These are phyloP conservation scores for Chaenodraco wilsoni DNA, from an alignment of 2,797 vertebrate genomes.

Conservation along the genomic window DNA sequence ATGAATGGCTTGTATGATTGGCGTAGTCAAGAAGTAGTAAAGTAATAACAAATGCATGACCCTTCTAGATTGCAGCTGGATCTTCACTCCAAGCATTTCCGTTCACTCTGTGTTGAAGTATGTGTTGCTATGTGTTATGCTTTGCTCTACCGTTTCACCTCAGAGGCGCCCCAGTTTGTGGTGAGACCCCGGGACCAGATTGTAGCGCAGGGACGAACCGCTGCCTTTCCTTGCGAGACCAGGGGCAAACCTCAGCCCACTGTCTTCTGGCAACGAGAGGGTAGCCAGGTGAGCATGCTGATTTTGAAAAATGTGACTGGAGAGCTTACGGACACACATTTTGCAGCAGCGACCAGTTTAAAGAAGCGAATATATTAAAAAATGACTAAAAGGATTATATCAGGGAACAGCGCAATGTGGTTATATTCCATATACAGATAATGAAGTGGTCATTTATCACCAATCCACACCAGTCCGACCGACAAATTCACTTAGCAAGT, in stretches of 20 bases:
- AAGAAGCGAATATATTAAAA: conserved; percentile 34
- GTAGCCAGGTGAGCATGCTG: conserved; percentile 90
- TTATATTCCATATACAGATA: conserved; percentile 87
- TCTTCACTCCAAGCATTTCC: conserved; percentile 10
- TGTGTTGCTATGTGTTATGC: conserved; percentile 45
- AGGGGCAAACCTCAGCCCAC: conserved; percentile 97
- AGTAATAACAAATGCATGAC: conserved; percentile 64
- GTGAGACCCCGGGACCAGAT: conserved; percentile 97
- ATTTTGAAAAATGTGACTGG: neutral
- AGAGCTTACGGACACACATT: conserved; percentile 12
- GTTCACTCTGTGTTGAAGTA: conserved; percentile 4
- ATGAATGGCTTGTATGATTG: conserved; percentile 59
- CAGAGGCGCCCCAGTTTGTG: conserved; percentile 97
- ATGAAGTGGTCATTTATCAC: conserved; percentile 94
- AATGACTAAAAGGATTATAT: conserved; percentile 54
- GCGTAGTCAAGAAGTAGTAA: conserved; percentile 28
- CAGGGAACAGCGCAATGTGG: conserved; percentile 36
- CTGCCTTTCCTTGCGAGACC: conserved; percentile 96
- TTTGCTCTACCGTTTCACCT: conserved; percentile 69
- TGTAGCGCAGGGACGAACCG: conserved; percentile 93
- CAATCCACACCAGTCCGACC: conserved; percentile 85
- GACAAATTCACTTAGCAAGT: conserved; percentile 88
- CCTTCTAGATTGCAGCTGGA: conserved; percentile 38
- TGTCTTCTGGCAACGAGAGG: conserved; percentile 99
- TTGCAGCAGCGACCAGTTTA: conserved; percentile 1